Evolutionary conservation across 2,113 vertebrate species (phyloP), one percentile per base, ranked within the genome.

Genomic region (Pelecanoides urinatrix): DNA sequence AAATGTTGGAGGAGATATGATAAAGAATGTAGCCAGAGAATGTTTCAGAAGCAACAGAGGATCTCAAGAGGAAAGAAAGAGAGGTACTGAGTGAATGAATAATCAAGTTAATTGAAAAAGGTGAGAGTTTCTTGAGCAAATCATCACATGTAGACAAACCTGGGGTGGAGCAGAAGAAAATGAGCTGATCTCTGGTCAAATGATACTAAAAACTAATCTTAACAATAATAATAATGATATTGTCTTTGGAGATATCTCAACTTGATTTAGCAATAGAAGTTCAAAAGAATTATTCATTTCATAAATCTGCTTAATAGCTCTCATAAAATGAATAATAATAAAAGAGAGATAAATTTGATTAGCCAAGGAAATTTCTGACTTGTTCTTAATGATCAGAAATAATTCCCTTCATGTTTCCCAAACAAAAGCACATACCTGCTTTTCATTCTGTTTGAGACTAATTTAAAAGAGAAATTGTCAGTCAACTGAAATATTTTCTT

Each of bases 341-440:
- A 87, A 49, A 75, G 30, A 21, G 34, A 94, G 13, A 89, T 3
- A 65, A 68, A 92, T 70, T 34, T 70, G 40, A 90, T 90, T 80
- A 95, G 34, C 13, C n/a, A 82, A 83, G 71, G 71, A 96, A 72
- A 88, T 79, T 90, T 91, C 81, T 93, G 52, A 93, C 36, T 40
- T 76, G 11, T 22, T 86, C 19, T 66, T 88, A 92, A 92, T 70
- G 66, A 79, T 66, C 20, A 92, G 58, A 92, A 90, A 59, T 76
- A 66, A 61, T n/a, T 92, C 36, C 21, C 15, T 82, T 72, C 6
- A 40, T 58, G 10, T 83, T 92, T 72, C 40, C 34, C n/a, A 87
- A 81, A 79, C 13, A 86, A 55, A 80, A 66, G 22, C 17, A 70
- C 25, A 86, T 79, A 90, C 62, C 53, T 79, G 30, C 7, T 92